Base-by-base conservation (phyloP, 2,113 vertebrate genomes). In the Sturnira hondurensis region DNA sequence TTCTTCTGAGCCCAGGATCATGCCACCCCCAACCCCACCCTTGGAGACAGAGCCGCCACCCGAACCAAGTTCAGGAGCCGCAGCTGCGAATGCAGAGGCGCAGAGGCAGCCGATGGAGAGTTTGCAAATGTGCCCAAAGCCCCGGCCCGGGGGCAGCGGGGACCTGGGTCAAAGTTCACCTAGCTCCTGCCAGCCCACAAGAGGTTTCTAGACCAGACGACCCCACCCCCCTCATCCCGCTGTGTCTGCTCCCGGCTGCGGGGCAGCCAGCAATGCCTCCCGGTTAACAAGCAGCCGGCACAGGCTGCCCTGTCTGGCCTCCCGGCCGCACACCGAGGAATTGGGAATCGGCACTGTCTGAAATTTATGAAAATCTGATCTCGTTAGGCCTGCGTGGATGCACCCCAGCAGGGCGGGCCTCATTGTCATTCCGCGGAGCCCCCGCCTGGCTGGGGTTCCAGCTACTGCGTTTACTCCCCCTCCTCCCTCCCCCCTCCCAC, bases 321-420 rank as follows among this genome's bases (percentile, higher is more conserved):
- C 73, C 76, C 26, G 96, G 86, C 89, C 45, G 65, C 86, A 45
- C 97, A 97, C 43, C 0, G 33, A 74, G 89, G 82, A 43, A 33
- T 67, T 26, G 93, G 94, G 95, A 97, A 95, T 97, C 95, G 91
- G 2, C 97, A 95, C 96, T 96, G 97, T 98, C 98, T 98, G 98
- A 98, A 98, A 98, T 98, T 90, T 96, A 98, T 98, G 98, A 98
- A 98, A 99, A 98, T 98, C 97, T 98, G 98, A 98, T 98, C 98
- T 98, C 91, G 98, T 98, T 99, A 99, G 98, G 97, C 98, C 89
- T 68, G 98, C 97, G 97, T 97, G 95, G 96, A 41, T 68, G 98
- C 33, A 68, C 9, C 52, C 68, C 87, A 84, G 85, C 4, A 4
- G 70, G 95, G 93, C 71, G 56, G 67, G 94, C 80, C 96, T 98